Conservation (phyloP, 1,140 invertebrate species). For the Latrodectus geometricus region DNA sequence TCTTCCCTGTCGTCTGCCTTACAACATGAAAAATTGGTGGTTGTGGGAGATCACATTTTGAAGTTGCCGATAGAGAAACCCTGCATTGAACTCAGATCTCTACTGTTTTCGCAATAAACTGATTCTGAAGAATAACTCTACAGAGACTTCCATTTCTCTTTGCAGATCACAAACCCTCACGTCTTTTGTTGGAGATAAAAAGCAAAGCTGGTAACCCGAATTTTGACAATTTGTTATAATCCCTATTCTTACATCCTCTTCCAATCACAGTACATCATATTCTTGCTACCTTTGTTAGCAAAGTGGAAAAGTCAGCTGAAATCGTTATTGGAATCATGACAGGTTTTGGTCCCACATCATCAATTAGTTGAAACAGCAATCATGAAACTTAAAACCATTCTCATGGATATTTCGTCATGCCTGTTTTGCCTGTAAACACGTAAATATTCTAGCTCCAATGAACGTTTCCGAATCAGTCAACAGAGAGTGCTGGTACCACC, state of each 20-base stretch:
- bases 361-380: too few species aligned
- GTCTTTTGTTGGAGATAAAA: constrained; percentile 4
- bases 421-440: too few species aligned
- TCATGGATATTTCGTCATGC: too few species aligned
- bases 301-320: too few species aligned
- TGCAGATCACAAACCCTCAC: neutral
- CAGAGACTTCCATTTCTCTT: neutral
- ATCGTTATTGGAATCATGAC: too few species aligned
- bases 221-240: neutral
- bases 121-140: neutral
- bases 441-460: too few species aligned
- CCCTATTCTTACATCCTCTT: neutral
- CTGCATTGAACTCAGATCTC: neutral
- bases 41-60: neutral
- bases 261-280: neutral
- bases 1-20: too few species aligned
- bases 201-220: neutral
- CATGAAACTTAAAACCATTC: too few species aligned
- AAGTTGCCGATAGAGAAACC: neutral
- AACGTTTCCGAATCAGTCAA: too few species aligned
- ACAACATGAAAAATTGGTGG: neutral
- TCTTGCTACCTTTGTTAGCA: neutral
- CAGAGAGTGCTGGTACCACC: too few species aligned
- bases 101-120: neutral
- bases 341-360: too few species aligned